Conservation (phyloP, 30 jellyfish, hydroid and myxozoan species). For the Turritopsis dohrnii region DNA sequence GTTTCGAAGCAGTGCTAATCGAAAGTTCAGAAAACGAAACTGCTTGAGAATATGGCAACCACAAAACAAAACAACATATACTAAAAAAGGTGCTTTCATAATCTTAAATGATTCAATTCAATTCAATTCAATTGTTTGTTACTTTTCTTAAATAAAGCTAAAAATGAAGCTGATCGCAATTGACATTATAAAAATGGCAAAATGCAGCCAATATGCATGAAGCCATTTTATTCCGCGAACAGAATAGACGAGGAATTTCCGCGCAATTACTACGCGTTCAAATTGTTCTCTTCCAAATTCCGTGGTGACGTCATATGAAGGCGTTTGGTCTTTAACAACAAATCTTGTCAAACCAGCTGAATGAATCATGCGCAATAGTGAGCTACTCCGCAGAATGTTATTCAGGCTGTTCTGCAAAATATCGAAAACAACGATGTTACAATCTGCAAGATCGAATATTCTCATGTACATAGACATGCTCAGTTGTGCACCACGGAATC, state of each 20-base stretch:
- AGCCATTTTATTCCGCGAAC: not conserved
- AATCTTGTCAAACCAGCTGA: conserved; percentile 28
- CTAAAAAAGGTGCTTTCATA: not conserved
- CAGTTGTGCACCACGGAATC: conserved; percentile 68
- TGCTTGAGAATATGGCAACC: not conserved
- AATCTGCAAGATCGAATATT: conserved; percentile 42
- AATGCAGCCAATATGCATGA: not conserved
- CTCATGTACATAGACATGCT: conserved; percentile 40
- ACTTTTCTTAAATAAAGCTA: not conserved
- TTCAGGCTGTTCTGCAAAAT: conserved; percentile 37
- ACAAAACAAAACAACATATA: too few relatives aligned
- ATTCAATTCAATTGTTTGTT: not conserved
- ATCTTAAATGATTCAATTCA: not conserved
- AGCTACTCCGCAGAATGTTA: conserved; percentile 36
- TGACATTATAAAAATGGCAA: not conserved
- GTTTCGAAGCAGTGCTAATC: too few relatives aligned
- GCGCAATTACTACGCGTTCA: conserved; percentile 46
- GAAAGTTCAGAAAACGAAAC: not conserved
- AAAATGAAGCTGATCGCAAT: not conserved
- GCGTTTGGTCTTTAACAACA: conserved; percentile 23
- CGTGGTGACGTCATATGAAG: conserved; percentile 54
- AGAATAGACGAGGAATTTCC: conserved; percentile 40
- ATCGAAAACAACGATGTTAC: conserved; percentile 50
- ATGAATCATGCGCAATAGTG: conserved; percentile 17
- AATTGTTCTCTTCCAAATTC: conserved; percentile 64